Evolutionary conservation across 2,113 vertebrate genomes (phyloP).

Genomic region (Erpornis zantholeuca): DNA sequence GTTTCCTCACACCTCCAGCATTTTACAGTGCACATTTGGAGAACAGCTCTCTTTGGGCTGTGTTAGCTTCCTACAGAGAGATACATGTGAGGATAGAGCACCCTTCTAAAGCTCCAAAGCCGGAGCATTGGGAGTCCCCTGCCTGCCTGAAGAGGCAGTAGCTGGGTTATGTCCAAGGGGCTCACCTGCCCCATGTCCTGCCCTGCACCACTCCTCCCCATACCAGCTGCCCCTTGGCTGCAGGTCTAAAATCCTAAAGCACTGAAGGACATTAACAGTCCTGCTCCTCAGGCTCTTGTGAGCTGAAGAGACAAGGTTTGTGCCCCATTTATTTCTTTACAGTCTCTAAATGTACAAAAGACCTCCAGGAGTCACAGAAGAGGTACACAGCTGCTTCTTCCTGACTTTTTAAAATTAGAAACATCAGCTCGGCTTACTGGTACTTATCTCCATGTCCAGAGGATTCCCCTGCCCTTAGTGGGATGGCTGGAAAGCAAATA

Average conservation of each 20-base stretch:
- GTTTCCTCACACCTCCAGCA: background rate
- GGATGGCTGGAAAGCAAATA: background rate
- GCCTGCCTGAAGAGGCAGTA: background rate
- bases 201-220: background rate
- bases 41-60: background rate
- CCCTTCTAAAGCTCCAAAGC: background rate
- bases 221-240: background rate
- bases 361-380: background rate
- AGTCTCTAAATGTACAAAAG: background rate
- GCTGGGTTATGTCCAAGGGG: fast-evolving
- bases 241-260: background rate
- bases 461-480: background rate
- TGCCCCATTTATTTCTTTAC: background rate
- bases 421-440: background rate
- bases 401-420: background rate
- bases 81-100: fast-evolving
- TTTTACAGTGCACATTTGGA: fast-evolving
- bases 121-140: background rate
- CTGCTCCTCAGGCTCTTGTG: background rate
- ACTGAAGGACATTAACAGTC: background rate
- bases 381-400: background rate
- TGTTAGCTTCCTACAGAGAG: background rate
- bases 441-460: background rate
- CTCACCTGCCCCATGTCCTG: background rate
- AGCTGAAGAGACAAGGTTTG: background rate